Evolutionary conservation across 2,888 invertebrate genomes (phyloP), one percentile per base, ranked within the genome.

Genomic region (Selenia dentaria): DNA sequence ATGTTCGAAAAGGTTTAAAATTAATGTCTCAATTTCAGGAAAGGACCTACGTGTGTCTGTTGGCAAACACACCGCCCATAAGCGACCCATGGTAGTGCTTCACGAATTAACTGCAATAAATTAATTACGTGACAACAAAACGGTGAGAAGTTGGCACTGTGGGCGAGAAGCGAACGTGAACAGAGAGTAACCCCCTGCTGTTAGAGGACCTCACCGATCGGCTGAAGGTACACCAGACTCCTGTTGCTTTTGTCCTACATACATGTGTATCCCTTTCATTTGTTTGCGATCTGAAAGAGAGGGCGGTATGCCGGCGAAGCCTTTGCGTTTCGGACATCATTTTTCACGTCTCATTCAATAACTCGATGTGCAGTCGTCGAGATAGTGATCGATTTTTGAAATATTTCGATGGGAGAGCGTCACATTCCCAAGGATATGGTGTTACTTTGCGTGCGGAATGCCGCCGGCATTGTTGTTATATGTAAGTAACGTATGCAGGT

Each of bases 271-370:
- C 52, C 27, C 46, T 78, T 61, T 70, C 60, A 57, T 51, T 57
- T 58, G 51, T 56, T 44, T 50, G 47, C 55, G 43, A 53, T 38
- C 49, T 44, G 56, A 43, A 70, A 69, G 75, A 73, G 77, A 79
- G 61, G 58, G 59, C 58, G 65, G 63, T 70, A 70, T 66, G 84
- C 76, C 87, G 88, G 88, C 87, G 57, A 59, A 60, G 76, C 79
- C 85, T 88, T 89, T 88, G 80, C 79, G 64, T 62, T 66, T 74
- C 69, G 72, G 75, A 81, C 87, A 85, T 89, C 88, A 90, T 90
- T 90, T 90, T 90, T 90, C 90, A 90, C 85, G 86, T 90, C 87
- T 87, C 84, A 87, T 89, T 90, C 89, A 90, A 90, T 89, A 90
- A 87, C 75, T 83, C 78, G 83, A 81, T 83, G 82, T 84, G 79